A percentile compares a stretch with the other conserved stretches of the same genome.
Conservation (phyloP, 1,140 invertebrate species). For the Drosophila lowei region DNA sequence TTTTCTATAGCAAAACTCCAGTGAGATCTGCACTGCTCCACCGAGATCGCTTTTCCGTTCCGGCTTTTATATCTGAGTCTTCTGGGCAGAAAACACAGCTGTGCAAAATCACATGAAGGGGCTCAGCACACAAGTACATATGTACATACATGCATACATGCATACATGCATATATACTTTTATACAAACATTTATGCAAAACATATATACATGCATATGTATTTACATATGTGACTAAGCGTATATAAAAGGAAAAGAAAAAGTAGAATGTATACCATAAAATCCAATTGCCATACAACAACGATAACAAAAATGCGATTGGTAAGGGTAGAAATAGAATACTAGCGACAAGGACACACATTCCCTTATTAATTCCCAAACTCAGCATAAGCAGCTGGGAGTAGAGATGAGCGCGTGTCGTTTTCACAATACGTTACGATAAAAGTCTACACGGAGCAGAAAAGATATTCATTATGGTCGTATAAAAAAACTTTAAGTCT, state of each 20-base stretch:
- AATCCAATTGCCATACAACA: conserved; percentile 68
- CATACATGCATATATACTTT: conserved; percentile 15
- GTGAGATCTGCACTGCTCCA: too few species aligned
- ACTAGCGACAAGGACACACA: conserved; percentile 33
- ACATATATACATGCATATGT: neutral
- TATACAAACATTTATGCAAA: neutral
- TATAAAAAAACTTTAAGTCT: too few species aligned
- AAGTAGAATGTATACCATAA: conserved; percentile 68
- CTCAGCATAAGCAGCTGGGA: conserved; percentile 29
- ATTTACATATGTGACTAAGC: conserved; percentile 29
- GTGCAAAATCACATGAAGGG: conserved; percentile 42
- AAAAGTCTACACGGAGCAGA: too few species aligned
- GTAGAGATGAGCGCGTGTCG: neutral
- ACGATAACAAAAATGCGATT: conserved; percentile 6
- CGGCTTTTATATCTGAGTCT: too few species aligned
- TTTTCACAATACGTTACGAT: too few species aligned
- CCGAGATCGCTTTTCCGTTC: too few species aligned
- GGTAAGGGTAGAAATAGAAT: conserved; percentile 51
- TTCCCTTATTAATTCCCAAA: conserved; percentile 28
- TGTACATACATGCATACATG: conserved; percentile 16
- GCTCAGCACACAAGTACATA: conserved; percentile 5
- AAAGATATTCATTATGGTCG: too few species aligned
- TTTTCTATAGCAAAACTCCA: too few species aligned
- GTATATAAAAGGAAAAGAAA: conserved; percentile 57
- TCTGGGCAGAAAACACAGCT: neutral